Evolutionary conservation across 64 coral and sea anemone genomes (phyloP), one percentile per base, ranked within the genome.

Genomic region (Pocillopora damicornis): DNA sequence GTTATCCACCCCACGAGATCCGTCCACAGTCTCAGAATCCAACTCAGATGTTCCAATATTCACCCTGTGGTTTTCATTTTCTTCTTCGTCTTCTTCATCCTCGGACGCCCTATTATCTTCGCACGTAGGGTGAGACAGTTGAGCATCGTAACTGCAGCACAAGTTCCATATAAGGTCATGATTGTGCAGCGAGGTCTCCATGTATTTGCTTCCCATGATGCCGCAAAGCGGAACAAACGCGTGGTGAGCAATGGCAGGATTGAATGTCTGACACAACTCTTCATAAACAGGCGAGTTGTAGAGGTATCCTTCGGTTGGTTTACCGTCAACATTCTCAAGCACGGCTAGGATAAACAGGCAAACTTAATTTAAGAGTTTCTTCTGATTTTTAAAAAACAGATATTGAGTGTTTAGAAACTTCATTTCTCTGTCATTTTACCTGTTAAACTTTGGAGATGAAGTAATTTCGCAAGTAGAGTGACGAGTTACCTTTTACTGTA

Each of bases 81-180:
- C 81, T 65, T 84, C 81, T 42, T 65, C 81, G 10, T 84, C 65
- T 23, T 84, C 81, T 13, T 84, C 81, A 16, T 84, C 63, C 38
- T 84, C 81, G 1, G 81, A 84, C 11, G 42, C 64, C 81, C 81
- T 75, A 15, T 36, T 34, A 67, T 87, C 82, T 72, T 91, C 81
- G 30, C 74, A 81, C 11, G 80, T 71, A 35, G 89, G 89, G 74
- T 91, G 81, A 68, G 89, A 91, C 59, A 91, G 90, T 82, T 87
- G 82, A 42, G 35, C 61, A 87, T 98, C 95, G 45, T 92, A 61
- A 30, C 74, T 89, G 88, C 95, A 98, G 78, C 95, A 98, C 12
- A 98, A 82, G 67, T 92, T 89, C 95, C 95, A 98, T 37, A 98
- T 98, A 67, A 98, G 82, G 81, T 98, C 95, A 75, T 94, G 89